Percentiles rank a stretch among this genome's conserved stretches.
Evolutionary conservation across 2,113 vertebrate genomes (phyloP).

Genomic region (Zapus hudsonius): DNA sequence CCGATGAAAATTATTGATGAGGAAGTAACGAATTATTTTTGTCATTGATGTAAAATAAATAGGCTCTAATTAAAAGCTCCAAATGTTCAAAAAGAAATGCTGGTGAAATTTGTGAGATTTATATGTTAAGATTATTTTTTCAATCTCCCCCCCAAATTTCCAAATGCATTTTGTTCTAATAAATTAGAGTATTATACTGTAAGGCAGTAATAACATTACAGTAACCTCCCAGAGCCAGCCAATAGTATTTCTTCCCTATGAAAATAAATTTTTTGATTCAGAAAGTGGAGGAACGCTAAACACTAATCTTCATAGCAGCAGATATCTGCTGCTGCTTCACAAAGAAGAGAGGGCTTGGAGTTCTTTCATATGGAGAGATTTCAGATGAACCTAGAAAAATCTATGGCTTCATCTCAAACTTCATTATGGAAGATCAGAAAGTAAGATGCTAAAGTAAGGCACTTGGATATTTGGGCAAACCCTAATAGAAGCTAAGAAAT

Average conservation of each 20-base stretch:
- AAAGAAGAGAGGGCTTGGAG: background rate
- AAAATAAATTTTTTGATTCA: conserved; percentile 53
- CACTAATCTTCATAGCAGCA: background rate
- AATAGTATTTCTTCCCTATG: background rate
- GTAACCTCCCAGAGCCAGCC: background rate
- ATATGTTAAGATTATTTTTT: conserved; percentile 44
- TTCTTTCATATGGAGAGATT: conserved; percentile 10
- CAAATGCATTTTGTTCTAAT: conserved; percentile 44
- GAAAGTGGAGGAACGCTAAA: background rate
- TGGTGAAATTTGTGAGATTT: conserved; percentile 23
- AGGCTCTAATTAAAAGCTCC: conserved; percentile 49
- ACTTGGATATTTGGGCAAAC: background rate
- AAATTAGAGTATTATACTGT: background rate
- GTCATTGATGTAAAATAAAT: conserved; percentile 47
- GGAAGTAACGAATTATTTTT: background rate
- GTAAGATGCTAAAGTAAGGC: background rate
- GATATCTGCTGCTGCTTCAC: background rate
- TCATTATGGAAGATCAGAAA: background rate
- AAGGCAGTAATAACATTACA: conserved; percentile 15
- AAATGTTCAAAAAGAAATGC: conserved; percentile 45
- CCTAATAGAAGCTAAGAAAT: conserved; percentile 4
- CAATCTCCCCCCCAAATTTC: conserved; percentile 53
- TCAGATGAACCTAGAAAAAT: background rate
- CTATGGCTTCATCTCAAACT: background rate
- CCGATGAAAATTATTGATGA: conserved; percentile 53